A percentile compares a stretch with the other conserved stretches of the same genome.
These are phyloP conservation scores for Istiophorus platypterus DNA, from an alignment of 2,113 vertebrate genomes.

Conservation along the genomic window DNA sequence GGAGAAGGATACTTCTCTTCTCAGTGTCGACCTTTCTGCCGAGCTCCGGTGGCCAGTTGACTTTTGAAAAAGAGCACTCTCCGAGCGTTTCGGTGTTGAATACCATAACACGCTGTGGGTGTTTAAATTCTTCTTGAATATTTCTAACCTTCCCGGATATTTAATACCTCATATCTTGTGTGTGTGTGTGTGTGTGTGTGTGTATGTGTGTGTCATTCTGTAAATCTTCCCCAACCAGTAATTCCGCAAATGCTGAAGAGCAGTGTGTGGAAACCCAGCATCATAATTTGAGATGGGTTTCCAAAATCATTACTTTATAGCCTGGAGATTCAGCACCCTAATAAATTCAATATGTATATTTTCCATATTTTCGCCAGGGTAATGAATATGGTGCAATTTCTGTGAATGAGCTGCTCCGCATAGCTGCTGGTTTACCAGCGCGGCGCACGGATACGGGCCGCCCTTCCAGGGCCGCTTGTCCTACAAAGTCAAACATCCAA, in stretches of 20 bases:
- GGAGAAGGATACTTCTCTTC: background rate
- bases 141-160: constrained; percentile 57
- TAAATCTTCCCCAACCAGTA: constrained; percentile 66
- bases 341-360: constrained; percentile 73
- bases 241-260: constrained; percentile 59
- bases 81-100: constrained; percentile 38
- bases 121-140: constrained; percentile 55
- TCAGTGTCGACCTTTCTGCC: constrained; percentile 38
- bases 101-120: constrained; percentile 42
- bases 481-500: constrained; percentile 79
- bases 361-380: constrained; percentile 65
- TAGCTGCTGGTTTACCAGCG: constrained; percentile 82
- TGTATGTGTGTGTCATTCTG: constrained; percentile 54
- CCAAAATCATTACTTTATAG: constrained; percentile 65
- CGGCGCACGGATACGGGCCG: constrained; percentile 36
- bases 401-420: constrained; percentile 82
- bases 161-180: constrained; percentile 42
- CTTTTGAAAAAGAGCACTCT: constrained; percentile 26
- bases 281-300: constrained; percentile 64
- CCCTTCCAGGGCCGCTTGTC: constrained; percentile 64
- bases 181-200: constrained; percentile 43
- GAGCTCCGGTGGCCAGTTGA: constrained; percentile 32
- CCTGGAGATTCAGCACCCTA: constrained; percentile 53
- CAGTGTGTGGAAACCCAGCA: constrained; percentile 59
- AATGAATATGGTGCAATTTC: constrained; percentile 78